Conservation (phyloP, 2,113 vertebrate genomes). For the Rostratula benghalensis region DNA sequence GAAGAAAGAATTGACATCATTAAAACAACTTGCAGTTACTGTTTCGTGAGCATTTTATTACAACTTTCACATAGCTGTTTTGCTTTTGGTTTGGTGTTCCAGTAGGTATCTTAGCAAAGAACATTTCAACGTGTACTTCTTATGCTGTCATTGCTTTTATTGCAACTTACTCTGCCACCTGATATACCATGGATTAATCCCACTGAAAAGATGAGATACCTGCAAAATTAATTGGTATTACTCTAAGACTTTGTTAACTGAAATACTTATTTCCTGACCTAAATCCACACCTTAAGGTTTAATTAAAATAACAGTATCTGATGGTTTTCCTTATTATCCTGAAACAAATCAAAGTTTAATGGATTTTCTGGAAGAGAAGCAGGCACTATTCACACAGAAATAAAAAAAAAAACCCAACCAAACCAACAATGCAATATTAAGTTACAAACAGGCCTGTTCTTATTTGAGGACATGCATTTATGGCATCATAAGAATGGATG, state of each 20-base stretch:
- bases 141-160: neutral
- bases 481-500: neutral
- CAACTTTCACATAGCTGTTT: neutral
- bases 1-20: neutral
- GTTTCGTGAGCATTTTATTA: neutral
- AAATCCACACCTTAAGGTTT: neutral
- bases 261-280: constrained; percentile 4
- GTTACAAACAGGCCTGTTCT: neutral
- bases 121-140: neutral
- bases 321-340: neutral
- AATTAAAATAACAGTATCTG: constrained; percentile 41
- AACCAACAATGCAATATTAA: neutral
- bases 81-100: neutral
- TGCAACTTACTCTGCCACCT: neutral
- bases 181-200: neutral
- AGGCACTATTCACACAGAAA: neutral
- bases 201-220: neutral
- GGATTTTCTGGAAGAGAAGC: neutral
- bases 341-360: neutral
- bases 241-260: neutral
- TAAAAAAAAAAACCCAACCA: neutral
- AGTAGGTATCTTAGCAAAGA: neutral
- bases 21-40: neutral
- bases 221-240: constrained; percentile 2
- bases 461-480: neutral